A percentile compares a stretch with the other conserved stretches of the same genome.
Conservation (phyloP, 1,140 invertebrate species). For the Ceratina japonica region DNA sequence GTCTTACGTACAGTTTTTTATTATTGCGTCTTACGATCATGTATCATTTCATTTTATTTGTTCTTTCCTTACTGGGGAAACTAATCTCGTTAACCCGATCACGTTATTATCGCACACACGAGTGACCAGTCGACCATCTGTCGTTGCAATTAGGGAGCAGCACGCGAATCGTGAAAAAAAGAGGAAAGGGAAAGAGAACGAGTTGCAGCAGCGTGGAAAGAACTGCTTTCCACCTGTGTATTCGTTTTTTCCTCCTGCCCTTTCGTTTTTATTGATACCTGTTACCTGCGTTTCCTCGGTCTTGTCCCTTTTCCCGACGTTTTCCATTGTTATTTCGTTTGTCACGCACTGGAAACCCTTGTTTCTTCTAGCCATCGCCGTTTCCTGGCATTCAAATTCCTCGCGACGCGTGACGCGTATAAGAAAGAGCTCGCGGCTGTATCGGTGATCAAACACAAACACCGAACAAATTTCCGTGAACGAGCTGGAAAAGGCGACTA, state of each 20-base stretch:
- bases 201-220: slow-evolving; percentile 22
- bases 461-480: background rate
- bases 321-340: slow-evolving; percentile 11
- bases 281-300: background rate
- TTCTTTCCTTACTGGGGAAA: background rate
- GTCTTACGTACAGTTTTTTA: background rate
- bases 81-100: slow-evolving; percentile 4
- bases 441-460: slow-evolving; percentile 17
- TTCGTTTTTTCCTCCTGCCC: no score
- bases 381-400: slow-evolving; percentile 38
- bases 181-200: no score
- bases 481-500: background rate
- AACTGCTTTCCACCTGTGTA: slow-evolving; percentile 63
- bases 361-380: background rate
- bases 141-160: slow-evolving; percentile 22
- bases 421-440: background rate
- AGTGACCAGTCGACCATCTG: slow-evolving; percentile 33
- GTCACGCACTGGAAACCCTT: slow-evolving; percentile 14
- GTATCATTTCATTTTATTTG: background rate
- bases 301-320: background rate
- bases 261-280: background rate
- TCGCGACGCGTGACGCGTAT: slow-evolving; percentile 22
- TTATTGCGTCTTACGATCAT: background rate
- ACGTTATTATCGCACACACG: background rate
- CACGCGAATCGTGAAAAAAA: slow-evolving; percentile 13